Evolutionary conservation across 2,797 vertebrate genomes (phyloP).

Genomic region (Merluccius polli): DNA sequence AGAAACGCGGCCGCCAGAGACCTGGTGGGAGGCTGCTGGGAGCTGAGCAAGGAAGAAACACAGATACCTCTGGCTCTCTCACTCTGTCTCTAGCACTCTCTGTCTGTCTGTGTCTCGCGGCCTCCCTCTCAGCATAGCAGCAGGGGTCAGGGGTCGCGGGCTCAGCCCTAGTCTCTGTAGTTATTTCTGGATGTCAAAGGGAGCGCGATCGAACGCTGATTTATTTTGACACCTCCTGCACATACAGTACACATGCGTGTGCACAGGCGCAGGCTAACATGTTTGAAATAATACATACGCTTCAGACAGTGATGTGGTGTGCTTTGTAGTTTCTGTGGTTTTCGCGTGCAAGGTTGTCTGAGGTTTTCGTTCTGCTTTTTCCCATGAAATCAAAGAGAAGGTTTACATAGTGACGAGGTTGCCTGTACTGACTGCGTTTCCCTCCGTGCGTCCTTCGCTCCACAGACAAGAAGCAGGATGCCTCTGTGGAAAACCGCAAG

Average conservation of each 20-base stretch:
- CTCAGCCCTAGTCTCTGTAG: slow-evolving; percentile 1
- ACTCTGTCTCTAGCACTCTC: too few species aligned
- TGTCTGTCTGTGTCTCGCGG: too few species aligned
- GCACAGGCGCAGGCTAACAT: background rate
- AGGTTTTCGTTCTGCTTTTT: slow-evolving; percentile 17
- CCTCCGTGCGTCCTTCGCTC: slow-evolving; percentile 34
- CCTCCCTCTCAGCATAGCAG: background rate
- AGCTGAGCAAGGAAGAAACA: background rate
- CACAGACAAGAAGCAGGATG: slow-evolving; percentile 97
- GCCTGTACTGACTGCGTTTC: slow-evolving; percentile 19
- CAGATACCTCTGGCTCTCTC: background rate
- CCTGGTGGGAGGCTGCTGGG: too few species aligned
- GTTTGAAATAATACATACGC: background rate
- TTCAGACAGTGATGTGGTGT: too few species aligned
- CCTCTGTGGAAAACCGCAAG: slow-evolving; percentile 92
- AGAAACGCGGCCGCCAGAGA: background rate
- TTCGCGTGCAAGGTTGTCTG: background rate
- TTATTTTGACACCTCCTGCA: background rate
- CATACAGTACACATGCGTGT: background rate
- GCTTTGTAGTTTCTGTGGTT: too few species aligned
- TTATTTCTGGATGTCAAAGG: slow-evolving; percentile 2
- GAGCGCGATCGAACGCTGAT: background rate
- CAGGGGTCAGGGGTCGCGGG: background rate
- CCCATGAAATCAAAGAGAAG: slow-evolving; percentile 26
- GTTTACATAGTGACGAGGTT: slow-evolving; percentile 10